Base-by-base conservation (phyloP, 1,140 invertebrate genomes). In the Polyergus mexicanus region DNA sequence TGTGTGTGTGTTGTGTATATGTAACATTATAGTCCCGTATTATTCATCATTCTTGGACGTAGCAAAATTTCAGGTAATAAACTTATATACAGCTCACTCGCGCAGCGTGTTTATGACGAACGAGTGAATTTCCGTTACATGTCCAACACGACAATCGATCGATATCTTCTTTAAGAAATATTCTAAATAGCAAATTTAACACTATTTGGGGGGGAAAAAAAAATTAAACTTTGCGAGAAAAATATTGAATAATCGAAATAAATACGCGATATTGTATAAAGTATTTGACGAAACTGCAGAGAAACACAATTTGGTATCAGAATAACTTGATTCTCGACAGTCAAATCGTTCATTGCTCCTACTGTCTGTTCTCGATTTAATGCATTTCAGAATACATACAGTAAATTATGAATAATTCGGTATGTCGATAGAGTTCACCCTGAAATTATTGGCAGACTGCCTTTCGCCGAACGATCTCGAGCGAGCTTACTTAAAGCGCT, bases 371-470 rank as follows among this genome's bases (percentile, higher is more conserved):
- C 75, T 85, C 63, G 38, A 47, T 58, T 28, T 56, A 56, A 65
- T 35, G n/a, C 66, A 72, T 72, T 83, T 83, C 68, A 62, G 78
- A 58, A 83, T 83, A 81, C 54, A 81, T 81, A 83, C 60, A 83
- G 78, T 54, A 54, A 68, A 76, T 84, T 69, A 69, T 84, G 75
- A 88, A 84, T 84, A 35, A 16, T 38, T 19, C 66, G 41, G 62
- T 71, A 78, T 11, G 28, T 85, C 86, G 72, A 54, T 76, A 68
- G 54, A 69, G 74, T 75, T 75, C 51, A 25, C 75, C 58, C 60
- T 19, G 65, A 86, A 86, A 89, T 89, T 89, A 88, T 86, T 88
- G 76, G 84, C 87, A 77, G 84, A 7, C 54, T 88, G 84, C 76
- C 76, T 86, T 62, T 28, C 10, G 22, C 16, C 13, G 56, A 80